These are phyloP conservation scores for Virgularia gustaviana DNA, from an alignment of 92 coral and sea anemone species.

Conservation along the genomic window DNA sequence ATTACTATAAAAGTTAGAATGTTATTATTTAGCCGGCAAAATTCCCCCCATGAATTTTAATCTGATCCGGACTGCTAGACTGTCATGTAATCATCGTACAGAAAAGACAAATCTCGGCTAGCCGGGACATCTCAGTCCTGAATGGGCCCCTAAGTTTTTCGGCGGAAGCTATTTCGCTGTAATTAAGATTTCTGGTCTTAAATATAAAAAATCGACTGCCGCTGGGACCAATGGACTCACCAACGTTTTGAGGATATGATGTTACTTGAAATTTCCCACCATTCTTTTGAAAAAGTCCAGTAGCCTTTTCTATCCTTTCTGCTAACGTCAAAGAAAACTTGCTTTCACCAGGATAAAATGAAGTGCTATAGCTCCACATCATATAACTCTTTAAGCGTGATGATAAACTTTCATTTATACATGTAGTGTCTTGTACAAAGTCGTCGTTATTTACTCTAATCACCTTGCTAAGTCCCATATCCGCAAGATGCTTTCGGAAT, in stretches of 20 bases:
- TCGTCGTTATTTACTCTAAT: constrained; percentile 64
- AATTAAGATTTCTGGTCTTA: background rate
- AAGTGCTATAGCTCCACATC: constrained; percentile 91
- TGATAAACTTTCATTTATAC: constrained; percentile 86
- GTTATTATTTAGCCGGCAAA: too few species aligned
- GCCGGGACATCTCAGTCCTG: too few species aligned
- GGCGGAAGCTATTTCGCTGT: background rate
- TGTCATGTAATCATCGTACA: too few species aligned
- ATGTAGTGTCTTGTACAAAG: constrained; percentile 76
- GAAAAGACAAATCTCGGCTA: background rate
- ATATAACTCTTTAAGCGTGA: constrained; percentile 54
- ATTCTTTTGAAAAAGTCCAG: constrained; percentile 74
- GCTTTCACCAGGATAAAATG: constrained; percentile 95
- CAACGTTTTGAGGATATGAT: constrained; percentile 81
- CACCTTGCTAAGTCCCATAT: constrained; percentile 53
- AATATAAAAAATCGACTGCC: background rate
- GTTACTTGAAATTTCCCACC: constrained; percentile 98
- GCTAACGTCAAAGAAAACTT: constrained; percentile 74
- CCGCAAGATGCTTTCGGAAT: constrained; percentile 67
- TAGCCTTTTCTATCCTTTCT: constrained; percentile 64
- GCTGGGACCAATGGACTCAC: constrained; percentile 44
- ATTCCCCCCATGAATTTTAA: too few species aligned
- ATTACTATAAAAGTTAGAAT: too few species aligned
- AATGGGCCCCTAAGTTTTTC: too few species aligned
- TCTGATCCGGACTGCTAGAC: too few species aligned